Evolutionary conservation across 2,113 vertebrate genomes (phyloP).

Genomic region (Actinemys pallida): DNA sequence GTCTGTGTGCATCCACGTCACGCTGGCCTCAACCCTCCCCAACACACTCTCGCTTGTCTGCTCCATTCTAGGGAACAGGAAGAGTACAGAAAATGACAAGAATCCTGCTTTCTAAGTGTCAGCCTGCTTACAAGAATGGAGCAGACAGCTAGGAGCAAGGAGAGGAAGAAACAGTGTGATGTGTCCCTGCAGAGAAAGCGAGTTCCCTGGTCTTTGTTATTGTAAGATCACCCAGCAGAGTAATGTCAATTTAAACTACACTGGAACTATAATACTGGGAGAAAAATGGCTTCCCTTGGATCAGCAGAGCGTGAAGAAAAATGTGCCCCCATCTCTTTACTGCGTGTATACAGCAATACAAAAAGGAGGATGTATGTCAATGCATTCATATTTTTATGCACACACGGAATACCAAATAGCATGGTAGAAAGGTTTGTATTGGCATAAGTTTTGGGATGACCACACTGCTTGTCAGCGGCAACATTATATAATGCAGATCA

Average conservation of each 20-base stretch:
- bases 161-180: background rate
- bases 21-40: no score
- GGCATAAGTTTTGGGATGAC: background rate
- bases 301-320: background rate
- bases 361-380: background rate
- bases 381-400: background rate
- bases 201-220: background rate
- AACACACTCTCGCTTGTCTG: background rate
- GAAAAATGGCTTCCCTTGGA: background rate
- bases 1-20: background rate
- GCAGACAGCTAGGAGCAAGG: background rate
- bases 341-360: background rate
- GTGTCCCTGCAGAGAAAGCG: background rate
- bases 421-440: background rate
- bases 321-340: background rate
- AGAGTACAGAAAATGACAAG: background rate
- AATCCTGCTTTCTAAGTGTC: background rate
- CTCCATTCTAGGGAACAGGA: accelerated
- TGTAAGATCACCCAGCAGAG: background rate
- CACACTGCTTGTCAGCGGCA: background rate
- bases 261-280: background rate
- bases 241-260: background rate
- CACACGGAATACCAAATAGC: background rate
- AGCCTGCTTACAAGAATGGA: background rate
- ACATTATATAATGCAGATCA: background rate